These are phyloP conservation scores for Gerris buenoi DNA, from an alignment of 1,140 invertebrate species.

Conservation along the genomic window DNA sequence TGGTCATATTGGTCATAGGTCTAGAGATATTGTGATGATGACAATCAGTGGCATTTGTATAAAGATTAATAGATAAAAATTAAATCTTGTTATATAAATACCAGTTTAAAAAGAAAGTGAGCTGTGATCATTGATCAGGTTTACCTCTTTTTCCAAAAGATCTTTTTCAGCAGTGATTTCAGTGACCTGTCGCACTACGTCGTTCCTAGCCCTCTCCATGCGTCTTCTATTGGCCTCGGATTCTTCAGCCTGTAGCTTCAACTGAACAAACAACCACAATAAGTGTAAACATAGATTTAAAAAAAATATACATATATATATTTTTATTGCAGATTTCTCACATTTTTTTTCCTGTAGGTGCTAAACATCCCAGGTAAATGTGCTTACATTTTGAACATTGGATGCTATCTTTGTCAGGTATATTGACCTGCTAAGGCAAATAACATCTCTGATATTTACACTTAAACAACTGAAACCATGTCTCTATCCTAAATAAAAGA, in stretches of 20 bases:
- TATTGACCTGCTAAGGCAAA: too few relatives aligned
- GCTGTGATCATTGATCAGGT: too few relatives aligned
- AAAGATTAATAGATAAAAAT: too few relatives aligned
- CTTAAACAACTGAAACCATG: too few relatives aligned
- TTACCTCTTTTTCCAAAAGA: slow-evolving; percentile 40
- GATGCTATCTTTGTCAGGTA: too few relatives aligned
- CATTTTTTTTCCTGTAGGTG: neutral
- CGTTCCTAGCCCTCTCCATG: slow-evolving; percentile 40
- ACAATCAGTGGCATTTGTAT: too few relatives aligned
- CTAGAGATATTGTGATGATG: too few relatives aligned
- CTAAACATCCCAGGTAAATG: neutral
- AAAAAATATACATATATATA: slow-evolving; percentile 6
- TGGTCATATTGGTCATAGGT: too few relatives aligned
- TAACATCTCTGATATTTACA: too few relatives aligned
- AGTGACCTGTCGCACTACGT: slow-evolving; percentile 41
- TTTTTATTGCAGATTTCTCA: neutral
- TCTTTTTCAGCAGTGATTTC: slow-evolving; percentile 42
- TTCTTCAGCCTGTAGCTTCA: slow-evolving; percentile 39
- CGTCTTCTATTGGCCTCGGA: slow-evolving; percentile 39
- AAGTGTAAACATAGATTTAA: neutral
- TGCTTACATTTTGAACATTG: neutral
- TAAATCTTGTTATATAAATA: too few relatives aligned
- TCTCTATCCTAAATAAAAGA: too few relatives aligned
- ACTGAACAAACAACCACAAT: slow-evolving; percentile 25
- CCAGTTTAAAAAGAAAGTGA: too few relatives aligned